Percentiles rank a stretch among this genome's conserved stretches.
Conservation (phyloP, 2,888 invertebrate genomes). For the Phragmatobia fuliginosa region DNA sequence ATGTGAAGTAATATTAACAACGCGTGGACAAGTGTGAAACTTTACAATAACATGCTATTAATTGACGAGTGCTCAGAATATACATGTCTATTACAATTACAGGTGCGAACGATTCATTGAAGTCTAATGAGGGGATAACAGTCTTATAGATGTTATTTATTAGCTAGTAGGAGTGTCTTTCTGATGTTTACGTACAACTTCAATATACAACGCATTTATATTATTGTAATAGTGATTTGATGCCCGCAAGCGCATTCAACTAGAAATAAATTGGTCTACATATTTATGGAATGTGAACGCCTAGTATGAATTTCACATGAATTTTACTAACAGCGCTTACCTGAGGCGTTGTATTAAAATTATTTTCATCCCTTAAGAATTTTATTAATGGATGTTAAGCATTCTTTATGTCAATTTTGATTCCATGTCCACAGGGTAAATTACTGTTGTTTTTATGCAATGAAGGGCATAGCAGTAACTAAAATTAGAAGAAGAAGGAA, state of each 20-base stretch:
- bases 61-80: conserved; percentile 47
- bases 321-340: background rate
- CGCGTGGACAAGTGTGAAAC: conserved; percentile 45
- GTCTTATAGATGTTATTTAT: conserved; percentile 8
- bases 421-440: too few relatives aligned
- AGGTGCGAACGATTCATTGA: conserved; percentile 43
- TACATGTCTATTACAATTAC: conserved; percentile 36
- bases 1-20: conserved; percentile 14
- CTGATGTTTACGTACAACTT: background rate
- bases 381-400: background rate
- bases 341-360: background rate
- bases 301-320: background rate
- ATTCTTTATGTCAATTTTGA: too few relatives aligned
- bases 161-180: background rate
- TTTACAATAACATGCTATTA: conserved; percentile 47
- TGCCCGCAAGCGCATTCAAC: background rate
- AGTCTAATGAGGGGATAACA: conserved; percentile 1
- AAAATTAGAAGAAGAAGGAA: too few relatives aligned
- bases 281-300: background rate
- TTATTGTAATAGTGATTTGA: background rate
- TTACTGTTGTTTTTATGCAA: too few relatives aligned
- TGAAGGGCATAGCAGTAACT: too few relatives aligned
- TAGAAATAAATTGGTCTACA: background rate
- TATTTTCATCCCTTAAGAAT: background rate
- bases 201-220: background rate